Evolutionary conservation across 2,888 invertebrate species (phyloP), one percentile per base, ranked within the genome.

Genomic region (Priocnemis perturbator): DNA sequence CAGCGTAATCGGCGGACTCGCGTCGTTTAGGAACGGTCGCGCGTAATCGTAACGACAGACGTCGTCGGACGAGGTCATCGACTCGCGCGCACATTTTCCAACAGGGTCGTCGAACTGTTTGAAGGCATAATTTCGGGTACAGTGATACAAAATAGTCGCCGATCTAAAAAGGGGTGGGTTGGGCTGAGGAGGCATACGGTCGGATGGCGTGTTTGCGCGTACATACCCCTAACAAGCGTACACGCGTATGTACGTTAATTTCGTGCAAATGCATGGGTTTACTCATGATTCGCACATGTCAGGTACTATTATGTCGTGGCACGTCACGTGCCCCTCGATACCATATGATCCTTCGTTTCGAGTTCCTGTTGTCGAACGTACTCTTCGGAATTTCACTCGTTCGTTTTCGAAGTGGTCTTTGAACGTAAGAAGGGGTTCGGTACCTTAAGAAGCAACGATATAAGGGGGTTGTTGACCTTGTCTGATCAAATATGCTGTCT

Each of bases 271-370:
- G 68, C 68, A 52, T 64, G 69, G 53, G 69, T 37, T 37, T 37
- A 37, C 37, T 37, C 37, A 37, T 37, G 73, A 62, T 75, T 74
- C 60, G 71, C 81, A 81, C 73, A 79, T 81, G 79, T 74, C 68
- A 73, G 70, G 60, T 56, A 60, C 60, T 11, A 30, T 58, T 52
- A 48, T 62, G 30, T 64, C 66, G 63, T 64, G 69, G 64, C 62
- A 53, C 65, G 64, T 76, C 67, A 75, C 64, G 66, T 63, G 62
- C 37, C 37, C 26, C n/a, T n/a, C 11, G 37, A 11, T 37, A 37
- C 37, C 37, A 37, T 37, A 37, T 37, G 37, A 37, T 3, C 37
- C 37, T 11, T 11, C 37, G 37, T 11, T 37, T 37, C 37, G 11
- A 37, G 37, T 37, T 37, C 37, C 37, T 37, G 37, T 37, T 37